These are phyloP conservation scores for Drosophila ustulata DNA, from an alignment of 2,888 invertebrate species.

Conservation along the genomic window DNA sequence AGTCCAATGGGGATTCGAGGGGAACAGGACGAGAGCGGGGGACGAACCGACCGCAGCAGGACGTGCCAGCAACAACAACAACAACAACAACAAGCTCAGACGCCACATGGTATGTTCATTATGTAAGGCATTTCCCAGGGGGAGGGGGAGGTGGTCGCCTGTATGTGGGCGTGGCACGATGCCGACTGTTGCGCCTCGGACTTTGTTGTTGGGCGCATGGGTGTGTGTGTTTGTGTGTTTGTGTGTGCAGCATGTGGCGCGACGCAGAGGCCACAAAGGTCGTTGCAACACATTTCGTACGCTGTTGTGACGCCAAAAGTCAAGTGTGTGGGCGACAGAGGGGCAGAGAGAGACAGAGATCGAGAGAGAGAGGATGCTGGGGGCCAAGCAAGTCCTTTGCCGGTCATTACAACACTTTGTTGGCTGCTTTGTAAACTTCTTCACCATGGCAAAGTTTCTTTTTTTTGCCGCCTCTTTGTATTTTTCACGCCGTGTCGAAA, in stretches of 20 bases:
- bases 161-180: constrained; percentile 45
- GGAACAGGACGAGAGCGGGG: neutral
- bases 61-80: constrained; percentile 48
- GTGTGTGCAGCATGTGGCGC: constrained; percentile 46
- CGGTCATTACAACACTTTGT: constrained; percentile 77
- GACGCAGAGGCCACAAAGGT: constrained; percentile 69
- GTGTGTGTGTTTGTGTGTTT: constrained; percentile 5
- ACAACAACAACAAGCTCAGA: constrained; percentile 35
- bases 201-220: constrained; percentile 21
- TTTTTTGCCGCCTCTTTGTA: constrained; percentile 48
- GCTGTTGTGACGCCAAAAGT: constrained; percentile 68
- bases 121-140: constrained; percentile 47
- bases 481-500: constrained; percentile 72
- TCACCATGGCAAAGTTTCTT: constrained; percentile 41
- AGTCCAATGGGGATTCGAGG: constrained; percentile 3
- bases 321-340: constrained; percentile 36
- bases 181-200: constrained; percentile 67
- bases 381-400: constrained; percentile 39
- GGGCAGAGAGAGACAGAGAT: neutral
- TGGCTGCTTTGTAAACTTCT: constrained; percentile 71
- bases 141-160: constrained; percentile 14
- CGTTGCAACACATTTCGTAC: constrained; percentile 70
- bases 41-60: constrained; percentile 21
- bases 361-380: constrained; percentile 6
- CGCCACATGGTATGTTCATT: constrained; percentile 65